Conservation (phyloP, 37 sponge, comb jelly and placozoan species). For the Ephydatia muelleri region DNA sequence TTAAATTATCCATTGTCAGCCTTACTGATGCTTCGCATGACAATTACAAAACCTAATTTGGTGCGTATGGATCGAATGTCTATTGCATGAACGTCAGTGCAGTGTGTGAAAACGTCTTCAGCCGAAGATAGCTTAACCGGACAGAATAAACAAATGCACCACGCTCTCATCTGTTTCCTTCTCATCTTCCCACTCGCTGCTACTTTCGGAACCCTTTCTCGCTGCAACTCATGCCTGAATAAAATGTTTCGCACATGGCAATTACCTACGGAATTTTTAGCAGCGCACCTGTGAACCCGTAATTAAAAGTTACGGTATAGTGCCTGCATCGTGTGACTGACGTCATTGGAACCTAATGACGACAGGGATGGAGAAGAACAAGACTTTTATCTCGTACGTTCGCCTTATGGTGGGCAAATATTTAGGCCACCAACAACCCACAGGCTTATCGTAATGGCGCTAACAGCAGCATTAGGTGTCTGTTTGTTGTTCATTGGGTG, state of each 20-base stretch:
- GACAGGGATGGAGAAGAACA: background rate
- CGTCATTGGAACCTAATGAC: background rate
- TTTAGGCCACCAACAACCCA: background rate
- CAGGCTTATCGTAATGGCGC: conserved; percentile 50
- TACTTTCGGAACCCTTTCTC: conserved; percentile 7
- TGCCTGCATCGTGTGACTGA: background rate
- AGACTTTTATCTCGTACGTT: background rate
- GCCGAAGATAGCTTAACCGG: background rate
- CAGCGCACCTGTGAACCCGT: background rate
- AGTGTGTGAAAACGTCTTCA: conserved; percentile 51
- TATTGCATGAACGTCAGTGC: conserved; percentile 44
- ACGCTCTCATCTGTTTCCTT: background rate
- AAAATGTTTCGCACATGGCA: background rate
- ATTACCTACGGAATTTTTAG: background rate
- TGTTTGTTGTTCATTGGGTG: conserved; percentile 58
- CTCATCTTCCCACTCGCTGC: conserved; percentile 55
- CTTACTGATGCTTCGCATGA: background rate
- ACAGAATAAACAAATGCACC: conserved; percentile 59
- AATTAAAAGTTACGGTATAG: too few species aligned
- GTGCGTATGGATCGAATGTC: background rate
- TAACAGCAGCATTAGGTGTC: conserved; percentile 57
- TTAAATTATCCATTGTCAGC: too few species aligned
- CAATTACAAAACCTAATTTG: conserved; percentile 16
- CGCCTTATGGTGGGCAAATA: background rate
- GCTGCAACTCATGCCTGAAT: conserved; percentile 11